Percentiles rank a stretch among this genome's conserved stretches.
Conservation (phyloP, 2,888 invertebrate genomes). For the Tenthredo distinguenda region DNA sequence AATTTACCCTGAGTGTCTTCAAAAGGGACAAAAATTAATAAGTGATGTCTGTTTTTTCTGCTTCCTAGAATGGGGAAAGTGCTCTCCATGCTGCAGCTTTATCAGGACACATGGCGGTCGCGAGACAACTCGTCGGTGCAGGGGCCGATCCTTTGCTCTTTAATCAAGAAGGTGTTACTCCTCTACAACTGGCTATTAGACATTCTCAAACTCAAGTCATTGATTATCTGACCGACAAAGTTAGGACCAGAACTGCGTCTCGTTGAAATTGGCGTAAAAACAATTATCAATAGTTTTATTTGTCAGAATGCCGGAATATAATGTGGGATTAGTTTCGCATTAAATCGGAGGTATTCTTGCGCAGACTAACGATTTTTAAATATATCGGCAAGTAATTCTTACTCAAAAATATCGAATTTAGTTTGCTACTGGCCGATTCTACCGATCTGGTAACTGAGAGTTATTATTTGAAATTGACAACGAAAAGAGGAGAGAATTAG, state of each 20-base stretch:
- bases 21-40: not conserved
- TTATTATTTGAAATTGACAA: not conserved
- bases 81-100: slow-evolving; percentile 95
- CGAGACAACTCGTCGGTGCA: slow-evolving; percentile 86
- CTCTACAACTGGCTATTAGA: slow-evolving; percentile 83
- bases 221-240: slow-evolving; percentile 80
- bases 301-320: not conserved
- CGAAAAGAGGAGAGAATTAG: not conserved
- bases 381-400: not conserved
- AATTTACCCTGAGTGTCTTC: not conserved
- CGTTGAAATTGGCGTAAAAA: slow-evolving; percentile 62
- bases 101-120: slow-evolving; percentile 91
- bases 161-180: slow-evolving; percentile 87
- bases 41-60: not conserved
- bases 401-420: not conserved
- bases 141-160: slow-evolving; percentile 84
- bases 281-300: not conserved
- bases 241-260: slow-evolving; percentile 69
- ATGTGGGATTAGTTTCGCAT: not conserved
- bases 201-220: slow-evolving; percentile 80
- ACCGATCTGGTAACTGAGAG: not conserved
- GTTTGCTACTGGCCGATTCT: not conserved
- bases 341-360: not conserved
- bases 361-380: not conserved
- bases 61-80: slow-evolving; percentile 91